A percentile compares a stretch with the other conserved stretches of the same genome.
phyloP scores from a whole-genome alignment of 2,888 invertebrate genomes.

The Limnephilus lunatus region DNA sequence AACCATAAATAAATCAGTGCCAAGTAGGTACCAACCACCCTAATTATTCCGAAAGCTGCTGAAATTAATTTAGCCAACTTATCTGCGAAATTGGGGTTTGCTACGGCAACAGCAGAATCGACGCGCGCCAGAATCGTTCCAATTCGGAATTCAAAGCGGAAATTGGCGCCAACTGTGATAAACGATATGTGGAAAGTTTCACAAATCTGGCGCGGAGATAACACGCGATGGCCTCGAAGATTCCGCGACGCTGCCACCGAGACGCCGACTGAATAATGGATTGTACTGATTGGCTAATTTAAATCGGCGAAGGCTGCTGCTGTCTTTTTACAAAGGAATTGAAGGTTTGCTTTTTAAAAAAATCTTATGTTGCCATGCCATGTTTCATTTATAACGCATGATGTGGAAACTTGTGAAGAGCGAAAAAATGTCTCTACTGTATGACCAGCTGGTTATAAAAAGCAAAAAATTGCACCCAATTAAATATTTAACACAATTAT shows the following conservation, averaged over 20 bases:
- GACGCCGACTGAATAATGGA: slow-evolving; percentile 44
- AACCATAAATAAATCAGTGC: not conserved
- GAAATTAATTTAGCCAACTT: not conserved
- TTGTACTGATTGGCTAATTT: slow-evolving; percentile 42
- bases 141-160: slow-evolving; percentile 21
- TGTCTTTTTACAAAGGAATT: not conserved
- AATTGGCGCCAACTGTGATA: slow-evolving; percentile 42
- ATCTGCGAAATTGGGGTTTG: not conserved
- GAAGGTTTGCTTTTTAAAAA: not conserved
- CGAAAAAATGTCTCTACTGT: too few species aligned
- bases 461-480: too few species aligned
- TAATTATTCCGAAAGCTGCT: not conserved
- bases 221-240: slow-evolving; percentile 33
- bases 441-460: too few species aligned
- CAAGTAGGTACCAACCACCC: not conserved
- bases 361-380: not conserved
- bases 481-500: too few species aligned
- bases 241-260: slow-evolving; percentile 11
- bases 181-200: slow-evolving; percentile 42
- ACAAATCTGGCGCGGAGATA: slow-evolving; percentile 36
- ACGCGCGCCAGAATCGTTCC: not conserved
- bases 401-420: not conserved
- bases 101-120: not conserved
- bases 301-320: not conserved
- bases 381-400: not conserved